These are phyloP conservation scores for Drosophila setifemur DNA, from an alignment of 1,140 invertebrate genomes.

Conservation along the genomic window DNA sequence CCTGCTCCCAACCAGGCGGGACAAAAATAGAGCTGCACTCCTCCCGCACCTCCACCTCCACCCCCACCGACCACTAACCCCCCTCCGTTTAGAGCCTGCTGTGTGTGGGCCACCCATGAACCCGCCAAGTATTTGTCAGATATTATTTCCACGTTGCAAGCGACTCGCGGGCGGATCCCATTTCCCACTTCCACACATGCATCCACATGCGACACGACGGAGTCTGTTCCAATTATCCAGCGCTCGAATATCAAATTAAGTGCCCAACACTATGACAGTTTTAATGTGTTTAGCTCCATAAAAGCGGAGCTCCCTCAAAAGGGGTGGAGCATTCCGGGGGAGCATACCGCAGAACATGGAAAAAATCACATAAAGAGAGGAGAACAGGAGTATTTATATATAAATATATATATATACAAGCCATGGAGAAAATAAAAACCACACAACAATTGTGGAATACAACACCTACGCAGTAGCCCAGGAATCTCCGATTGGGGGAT, in stretches of 20 bases:
- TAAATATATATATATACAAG: slow-evolving; percentile 29
- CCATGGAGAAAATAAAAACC: slow-evolving; percentile 5
- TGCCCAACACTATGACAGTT: slow-evolving; percentile 74
- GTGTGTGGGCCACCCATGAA: slow-evolving; percentile 57
- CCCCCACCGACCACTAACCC: slow-evolving; percentile 35
- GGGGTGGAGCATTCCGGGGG: slow-evolving; percentile 5
- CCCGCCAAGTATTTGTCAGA: slow-evolving; percentile 56
- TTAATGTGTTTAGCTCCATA: slow-evolving; percentile 77
- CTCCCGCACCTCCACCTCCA: slow-evolving; percentile 21
- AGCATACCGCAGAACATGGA: slow-evolving; percentile 5
- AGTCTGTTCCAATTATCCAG: slow-evolving; percentile 71
- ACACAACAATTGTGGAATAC: slow-evolving; percentile 55
- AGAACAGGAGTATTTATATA: slow-evolving; percentile 9
- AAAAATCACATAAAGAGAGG: slow-evolving; percentile 5
- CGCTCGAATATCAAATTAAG: slow-evolving; percentile 77
- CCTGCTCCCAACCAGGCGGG: neutral
- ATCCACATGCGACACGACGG: slow-evolving; percentile 13
- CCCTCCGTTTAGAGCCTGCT: neutral
- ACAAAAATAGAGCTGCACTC: slow-evolving; percentile 61
- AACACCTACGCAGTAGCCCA: slow-evolving; percentile 48
- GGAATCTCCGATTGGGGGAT: neutral
- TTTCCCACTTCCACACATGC: slow-evolving; percentile 34
- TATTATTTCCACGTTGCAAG: slow-evolving; percentile 49
- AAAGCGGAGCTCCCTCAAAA: slow-evolving; percentile 54
- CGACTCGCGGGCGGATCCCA: slow-evolving; percentile 24